These are phyloP conservation scores for Protonibea diacanthus DNA, from an alignment of 2,797 vertebrate genomes.

Conservation along the genomic window DNA sequence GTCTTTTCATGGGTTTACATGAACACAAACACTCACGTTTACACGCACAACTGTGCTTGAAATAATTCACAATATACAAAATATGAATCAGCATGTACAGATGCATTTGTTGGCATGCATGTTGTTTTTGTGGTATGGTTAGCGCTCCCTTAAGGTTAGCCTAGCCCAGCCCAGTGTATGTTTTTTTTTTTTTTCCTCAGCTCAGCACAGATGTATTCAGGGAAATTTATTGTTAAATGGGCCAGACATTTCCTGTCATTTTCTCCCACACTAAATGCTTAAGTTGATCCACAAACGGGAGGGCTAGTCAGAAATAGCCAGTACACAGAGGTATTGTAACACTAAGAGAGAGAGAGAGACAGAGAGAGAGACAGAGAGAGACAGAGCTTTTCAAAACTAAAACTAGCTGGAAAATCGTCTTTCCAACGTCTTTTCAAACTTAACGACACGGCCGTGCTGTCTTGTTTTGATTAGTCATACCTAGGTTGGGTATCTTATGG, in stretches of 20 bases:
- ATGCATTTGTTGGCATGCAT: slow-evolving; percentile 28
- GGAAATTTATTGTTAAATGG: slow-evolving; percentile 81
- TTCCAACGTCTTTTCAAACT: not conserved
- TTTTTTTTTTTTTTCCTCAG: slow-evolving; percentile 29
- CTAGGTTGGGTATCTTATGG: slow-evolving; percentile 57
- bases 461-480: slow-evolving; percentile 70
- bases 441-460: not conserved
- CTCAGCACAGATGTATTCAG: slow-evolving; percentile 66
- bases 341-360: slow-evolving; percentile 12
- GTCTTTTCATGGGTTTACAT: not conserved
- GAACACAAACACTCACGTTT: not conserved
- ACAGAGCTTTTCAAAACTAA: slow-evolving; percentile 22
- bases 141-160: slow-evolving; percentile 47
- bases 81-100: slow-evolving; percentile 4
- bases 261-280: slow-evolving; percentile 75
- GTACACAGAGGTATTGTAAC: slow-evolving; percentile 35
- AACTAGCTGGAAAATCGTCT: slow-evolving; percentile 29
- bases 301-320: slow-evolving; percentile 64
- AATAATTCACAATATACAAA: slow-evolving; percentile 16
- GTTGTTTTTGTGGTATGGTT: slow-evolving; percentile 58
- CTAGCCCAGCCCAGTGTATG: slow-evolving; percentile 39
- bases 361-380: not conserved
- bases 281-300: slow-evolving; percentile 65
- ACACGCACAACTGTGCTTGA: not conserved
- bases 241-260: slow-evolving; percentile 82